Base-by-base conservation (phyloP, 2,888 invertebrate species). In the Pseudococcus jackbeardsleyi region DNA sequence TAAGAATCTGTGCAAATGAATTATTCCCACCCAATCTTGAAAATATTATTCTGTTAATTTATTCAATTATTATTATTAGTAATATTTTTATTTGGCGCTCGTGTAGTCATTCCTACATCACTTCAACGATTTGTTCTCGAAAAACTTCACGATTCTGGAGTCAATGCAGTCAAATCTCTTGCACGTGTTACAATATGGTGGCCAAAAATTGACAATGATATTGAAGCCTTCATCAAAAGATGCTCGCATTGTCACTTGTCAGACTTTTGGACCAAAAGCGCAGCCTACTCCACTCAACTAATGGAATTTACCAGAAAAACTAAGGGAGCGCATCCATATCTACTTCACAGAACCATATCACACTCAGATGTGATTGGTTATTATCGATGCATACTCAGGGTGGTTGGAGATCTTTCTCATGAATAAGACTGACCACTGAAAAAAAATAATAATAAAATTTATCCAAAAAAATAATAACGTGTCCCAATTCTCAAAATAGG, bases 381-480 rank as follows among this genome's bases (percentile, higher is more conserved):
- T 91, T 0, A 88, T 87, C 33, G 79, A 87, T 15, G 87, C 87
- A n/a, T 68, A 50, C 17, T 87, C 87, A 2, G 1, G 79, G 59
- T 91, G 90, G 90, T 89, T 89, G 0, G 90, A 90, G 88, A 89
- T 90, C 0, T 88, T 89, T 7, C n/a, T n/a, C n/a, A n/a, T n/a
- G n/a, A n/a, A n/a, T n/a, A n/a, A n/a, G n/a, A n/a, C n/a, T n/a
- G n/a, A n/a, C n/a, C n/a, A n/a, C n/a, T n/a, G n/a, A n/a, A n/a
- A n/a, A n/a, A n/a, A n/a, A n/a, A n/a, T n/a, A n/a, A n/a, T n/a
- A n/a, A n/a, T n/a, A n/a, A n/a, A n/a, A n/a, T n/a, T n/a, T n/a
- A n/a, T n/a, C n/a, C n/a, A n/a, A n/a, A n/a, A n/a, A n/a, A n/a
- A n/a, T n/a, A n/a, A n/a, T n/a, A n/a, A n/a, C n/a, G n/a, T n/a